Conservation (phyloP, 92 coral and sea anemone species). For the Parazoanthus atlanticus region DNA sequence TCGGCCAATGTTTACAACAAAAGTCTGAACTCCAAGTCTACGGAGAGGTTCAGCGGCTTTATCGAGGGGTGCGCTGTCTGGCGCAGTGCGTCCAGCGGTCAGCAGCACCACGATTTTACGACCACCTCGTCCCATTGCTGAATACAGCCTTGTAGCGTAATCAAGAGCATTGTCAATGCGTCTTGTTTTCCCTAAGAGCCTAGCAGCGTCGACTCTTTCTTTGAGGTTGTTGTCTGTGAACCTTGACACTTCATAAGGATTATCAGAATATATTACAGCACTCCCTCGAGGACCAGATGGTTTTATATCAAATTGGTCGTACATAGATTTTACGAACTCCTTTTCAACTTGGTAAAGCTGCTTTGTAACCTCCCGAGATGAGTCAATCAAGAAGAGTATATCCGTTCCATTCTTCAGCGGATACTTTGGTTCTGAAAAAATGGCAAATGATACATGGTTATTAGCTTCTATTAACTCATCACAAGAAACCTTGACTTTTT, state of each 20-base stretch:
- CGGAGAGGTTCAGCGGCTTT: conserved; percentile 39
- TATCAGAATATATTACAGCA: conserved; percentile 16
- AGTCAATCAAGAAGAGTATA: conserved; percentile 51
- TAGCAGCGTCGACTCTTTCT: conserved; percentile 20
- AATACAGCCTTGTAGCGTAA: conserved; percentile 9
- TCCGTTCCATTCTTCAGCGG: conserved; percentile 42
- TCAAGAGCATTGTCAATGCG: conserved; percentile 33
- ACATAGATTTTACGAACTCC: conserved; percentile 45
- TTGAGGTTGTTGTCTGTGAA: conserved; percentile 3
- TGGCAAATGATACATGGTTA: neutral
- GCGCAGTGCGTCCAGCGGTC: conserved; percentile 36
- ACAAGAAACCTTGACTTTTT: neutral
- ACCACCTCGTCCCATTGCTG: conserved; percentile 17
- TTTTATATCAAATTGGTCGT: conserved; percentile 14
- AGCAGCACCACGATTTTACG: conserved; percentile 51
- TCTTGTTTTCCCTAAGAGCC: neutral
- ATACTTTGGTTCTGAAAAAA: conserved; percentile 15
- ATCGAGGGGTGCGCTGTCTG: conserved; percentile 24
- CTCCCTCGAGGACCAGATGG: conserved; percentile 31
- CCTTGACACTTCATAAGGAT: conserved; percentile 1
- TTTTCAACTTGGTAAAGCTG: conserved; percentile 32
- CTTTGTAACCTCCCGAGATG: conserved; percentile 38
- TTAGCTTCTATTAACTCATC: neutral
- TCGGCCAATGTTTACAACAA: conserved; percentile 17
- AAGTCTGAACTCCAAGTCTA: conserved; percentile 14